Evolutionary conservation across 2,797 vertebrate genomes (phyloP).

Genomic region (Mallotus villosus): DNA sequence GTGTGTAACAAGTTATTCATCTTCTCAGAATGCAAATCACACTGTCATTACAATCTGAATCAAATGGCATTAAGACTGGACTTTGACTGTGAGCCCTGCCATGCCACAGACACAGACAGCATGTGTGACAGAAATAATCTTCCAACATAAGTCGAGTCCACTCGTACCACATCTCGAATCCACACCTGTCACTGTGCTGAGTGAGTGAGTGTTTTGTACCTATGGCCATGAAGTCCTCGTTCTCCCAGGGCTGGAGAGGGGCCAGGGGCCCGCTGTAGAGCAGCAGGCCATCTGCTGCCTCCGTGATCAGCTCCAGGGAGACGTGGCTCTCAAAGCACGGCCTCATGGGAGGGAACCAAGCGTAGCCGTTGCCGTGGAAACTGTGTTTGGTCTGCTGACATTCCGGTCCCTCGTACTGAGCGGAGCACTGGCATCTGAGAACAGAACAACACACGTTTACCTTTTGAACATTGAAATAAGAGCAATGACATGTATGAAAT

Average conservation of each 20-base stretch:
- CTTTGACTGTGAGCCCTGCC: conserved; percentile 51
- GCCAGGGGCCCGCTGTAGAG: conserved; percentile 82
- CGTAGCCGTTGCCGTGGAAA: conserved; percentile 85
- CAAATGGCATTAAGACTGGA: conserved; percentile 54
- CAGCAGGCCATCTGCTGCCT: conserved; percentile 79
- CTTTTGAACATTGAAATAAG: conserved; percentile 27
- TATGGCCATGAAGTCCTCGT: conserved; percentile 83
- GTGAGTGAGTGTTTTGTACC: conserved; percentile 62
- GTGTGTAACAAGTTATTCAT: conserved; percentile 65
- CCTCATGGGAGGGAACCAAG: conserved; percentile 83
- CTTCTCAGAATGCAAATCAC: conserved; percentile 67
- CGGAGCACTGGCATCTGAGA: conserved; percentile 80
- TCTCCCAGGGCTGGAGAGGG: conserved; percentile 74
- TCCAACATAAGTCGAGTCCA: no score
- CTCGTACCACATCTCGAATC: not conserved
- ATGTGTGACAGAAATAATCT: no score
- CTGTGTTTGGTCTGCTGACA: conserved; percentile 86
- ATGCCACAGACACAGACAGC: no score
- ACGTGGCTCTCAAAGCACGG: conserved; percentile 82
- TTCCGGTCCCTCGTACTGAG: conserved; percentile 81
- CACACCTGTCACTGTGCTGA: not conserved
- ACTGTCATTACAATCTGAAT: conserved; percentile 64
- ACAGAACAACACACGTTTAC: conserved; percentile 30
- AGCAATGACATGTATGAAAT: not conserved
- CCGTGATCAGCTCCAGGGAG: conserved; percentile 84